Evolutionary conservation across 1,140 invertebrate species (phyloP), one percentile per base, ranked within the genome.

Genomic region (Dreissena rostriformis): DNA sequence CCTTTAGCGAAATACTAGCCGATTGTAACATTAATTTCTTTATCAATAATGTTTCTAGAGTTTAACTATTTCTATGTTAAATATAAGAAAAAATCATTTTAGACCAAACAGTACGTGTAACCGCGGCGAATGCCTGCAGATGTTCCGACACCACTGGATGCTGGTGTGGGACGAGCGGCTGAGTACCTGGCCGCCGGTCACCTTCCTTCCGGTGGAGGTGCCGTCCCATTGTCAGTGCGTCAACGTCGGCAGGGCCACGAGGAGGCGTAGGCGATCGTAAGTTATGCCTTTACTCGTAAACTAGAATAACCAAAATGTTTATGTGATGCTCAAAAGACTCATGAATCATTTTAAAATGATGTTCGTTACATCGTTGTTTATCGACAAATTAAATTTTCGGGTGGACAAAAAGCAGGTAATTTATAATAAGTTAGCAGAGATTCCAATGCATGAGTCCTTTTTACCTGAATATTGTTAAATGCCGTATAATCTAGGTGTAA

Each of bases 181-280:
- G 8, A 85, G 84, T 26, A 85, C 83, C 24, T 87, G 85, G 72
- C 88, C 88, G 7, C 88, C 88, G 17, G 86, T 88, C 0, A 88
- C 88, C 12, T 88, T 88, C 65, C 80, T 86, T 61, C 86, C 88
- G 1, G 88, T 88, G 7, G 88, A 88, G 63, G 85, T 88, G 4
- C 86, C 88, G 0, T 88, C 88, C 14, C 88, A 88, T 65, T 88
- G 88, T 80, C 86, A 88, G 63, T 88, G 88, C 85, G 88, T 86
- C 11, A 88, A 88, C 63, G 76, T 88, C 17, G 88, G 88, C 7
- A 79, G 61, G n/a, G 74, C 82, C 4, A 29, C 5, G 10, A 39
- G 55, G 19, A 22, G 74, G 19, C 72, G 66, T 22, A 68, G 67
- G 29, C 1, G 29, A 68, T 26, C 19, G 67, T 68, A 68, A 39